Evolutionary conservation across 2,113 vertebrate genomes (phyloP).

Genomic region (Suricata suricatta): DNA sequence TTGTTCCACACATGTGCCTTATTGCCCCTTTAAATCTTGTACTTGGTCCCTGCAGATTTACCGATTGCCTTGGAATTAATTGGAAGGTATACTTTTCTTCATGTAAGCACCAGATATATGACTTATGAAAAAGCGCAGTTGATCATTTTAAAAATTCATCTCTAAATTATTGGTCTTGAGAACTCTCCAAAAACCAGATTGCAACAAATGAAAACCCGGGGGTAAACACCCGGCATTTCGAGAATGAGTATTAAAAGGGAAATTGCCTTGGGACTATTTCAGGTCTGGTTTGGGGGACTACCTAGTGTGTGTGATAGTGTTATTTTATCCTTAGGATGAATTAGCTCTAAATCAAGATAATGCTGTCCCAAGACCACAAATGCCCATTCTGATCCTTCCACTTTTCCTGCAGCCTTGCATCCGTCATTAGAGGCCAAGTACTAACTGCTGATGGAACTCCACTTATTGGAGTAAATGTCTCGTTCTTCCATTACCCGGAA

Average conservation of each 20-base stretch:
- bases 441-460: constrained; percentile 97
- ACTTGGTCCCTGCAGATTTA: constrained; percentile 82
- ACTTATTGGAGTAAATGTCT: constrained; percentile 99
- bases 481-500: constrained; percentile 94
- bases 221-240: constrained; percentile 70
- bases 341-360: constrained; percentile 67
- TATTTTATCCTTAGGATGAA: constrained; percentile 59
- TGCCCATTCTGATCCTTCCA: constrained; percentile 55
- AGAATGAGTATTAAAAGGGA: constrained; percentile 78
- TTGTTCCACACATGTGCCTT: constrained; percentile 88
- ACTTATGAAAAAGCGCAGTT: constrained; percentile 64
- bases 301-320: constrained; percentile 51
- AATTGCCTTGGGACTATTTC: constrained; percentile 65
- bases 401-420: constrained; percentile 91
- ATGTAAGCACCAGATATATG: constrained; percentile 75
- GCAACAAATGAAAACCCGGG: constrained; percentile 64
- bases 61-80: constrained; percentile 85
- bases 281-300: constrained; percentile 73
- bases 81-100: constrained; percentile 83
- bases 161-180: constrained; percentile 78
- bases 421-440: constrained; percentile 97
- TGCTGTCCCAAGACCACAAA: constrained; percentile 20
- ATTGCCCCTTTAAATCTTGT: constrained; percentile 85
- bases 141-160: constrained; percentile 77
- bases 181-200: constrained; percentile 65